Evolutionary conservation across 2,888 invertebrate species (phyloP).

Genomic region (Brachyptera risi): DNA sequence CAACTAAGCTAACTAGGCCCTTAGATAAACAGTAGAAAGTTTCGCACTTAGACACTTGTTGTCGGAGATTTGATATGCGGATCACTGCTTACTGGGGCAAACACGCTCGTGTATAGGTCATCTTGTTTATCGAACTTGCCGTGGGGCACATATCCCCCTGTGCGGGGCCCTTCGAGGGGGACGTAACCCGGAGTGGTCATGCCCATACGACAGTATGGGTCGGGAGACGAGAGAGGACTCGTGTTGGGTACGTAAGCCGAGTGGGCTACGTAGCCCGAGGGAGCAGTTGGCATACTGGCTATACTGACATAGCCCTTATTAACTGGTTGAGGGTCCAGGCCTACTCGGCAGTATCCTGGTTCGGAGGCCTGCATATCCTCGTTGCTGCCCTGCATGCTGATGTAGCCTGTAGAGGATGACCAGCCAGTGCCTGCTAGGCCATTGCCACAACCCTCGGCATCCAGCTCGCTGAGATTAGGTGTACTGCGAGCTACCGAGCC

Average conservation of each 20-base stretch:
- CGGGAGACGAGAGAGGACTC: conserved; percentile 25
- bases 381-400: conserved; percentile 40
- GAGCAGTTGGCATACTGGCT: conserved; percentile 19
- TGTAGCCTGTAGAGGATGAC: conserved; percentile 42
- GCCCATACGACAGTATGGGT: conserved; percentile 13
- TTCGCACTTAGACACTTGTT: conserved; percentile 18
- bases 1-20: background rate
- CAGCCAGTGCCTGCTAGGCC: conserved; percentile 35
- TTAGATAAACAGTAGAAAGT: too few species aligned
- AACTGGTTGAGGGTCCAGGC: conserved; percentile 14
- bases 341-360: conserved; percentile 25
- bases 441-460: too few species aligned
- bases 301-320: conserved; percentile 27
- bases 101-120: conserved; percentile 25
- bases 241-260: conserved; percentile 40
- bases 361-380: background rate
- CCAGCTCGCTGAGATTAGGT: conserved; percentile 42
- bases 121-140: conserved; percentile 39
- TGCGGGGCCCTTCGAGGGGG: conserved; percentile 34
- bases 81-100: conserved; percentile 15
- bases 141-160: conserved; percentile 40
- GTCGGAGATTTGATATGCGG: conserved; percentile 20
- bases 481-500: conserved; percentile 43
- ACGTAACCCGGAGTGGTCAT: conserved; percentile 39
- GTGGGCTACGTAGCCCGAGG: conserved; percentile 3